Percentiles rank a stretch among this genome's conserved stretches.
These are phyloP conservation scores for Archilochus colubris DNA, from an alignment of 2,113 vertebrate genomes.

Conservation along the genomic window DNA sequence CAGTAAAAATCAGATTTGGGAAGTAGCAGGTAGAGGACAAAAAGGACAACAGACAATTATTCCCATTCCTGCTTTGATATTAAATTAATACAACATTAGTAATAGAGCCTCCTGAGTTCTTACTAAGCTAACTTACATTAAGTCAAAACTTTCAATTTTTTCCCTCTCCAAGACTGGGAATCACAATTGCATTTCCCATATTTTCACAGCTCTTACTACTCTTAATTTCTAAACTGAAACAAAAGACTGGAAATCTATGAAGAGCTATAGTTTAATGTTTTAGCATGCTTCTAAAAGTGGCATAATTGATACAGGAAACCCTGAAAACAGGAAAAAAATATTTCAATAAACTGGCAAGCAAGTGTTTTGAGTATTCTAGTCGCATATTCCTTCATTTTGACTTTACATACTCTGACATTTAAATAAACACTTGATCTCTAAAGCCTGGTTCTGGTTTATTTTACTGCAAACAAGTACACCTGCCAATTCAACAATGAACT, in stretches of 20 bases:
- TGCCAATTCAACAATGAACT: background rate
- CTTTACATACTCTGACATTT: background rate
- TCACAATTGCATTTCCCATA: background rate
- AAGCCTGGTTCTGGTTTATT: background rate
- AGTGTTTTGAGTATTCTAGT: background rate
- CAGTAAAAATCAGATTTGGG: background rate
- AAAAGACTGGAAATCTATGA: background rate
- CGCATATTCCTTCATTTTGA: background rate
- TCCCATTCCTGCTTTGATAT: background rate
- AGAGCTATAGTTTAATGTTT: background rate
- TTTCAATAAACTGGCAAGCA: background rate
- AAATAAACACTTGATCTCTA: background rate
- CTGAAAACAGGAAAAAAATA: background rate
- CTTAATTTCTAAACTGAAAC: background rate
- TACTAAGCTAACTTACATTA: background rate
- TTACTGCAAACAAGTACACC: background rate
- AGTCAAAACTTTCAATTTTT: background rate
- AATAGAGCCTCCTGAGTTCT: background rate
- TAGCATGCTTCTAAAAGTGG: background rate
- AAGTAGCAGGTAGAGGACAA: background rate
- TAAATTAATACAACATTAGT: constrained; percentile 5
- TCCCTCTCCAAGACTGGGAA: background rate
- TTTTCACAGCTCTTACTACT: background rate
- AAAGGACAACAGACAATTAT: background rate
- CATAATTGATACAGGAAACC: background rate